phyloP scores from a whole-genome alignment of 2,888 invertebrate species.

The Ligdia adustata region DNA sequence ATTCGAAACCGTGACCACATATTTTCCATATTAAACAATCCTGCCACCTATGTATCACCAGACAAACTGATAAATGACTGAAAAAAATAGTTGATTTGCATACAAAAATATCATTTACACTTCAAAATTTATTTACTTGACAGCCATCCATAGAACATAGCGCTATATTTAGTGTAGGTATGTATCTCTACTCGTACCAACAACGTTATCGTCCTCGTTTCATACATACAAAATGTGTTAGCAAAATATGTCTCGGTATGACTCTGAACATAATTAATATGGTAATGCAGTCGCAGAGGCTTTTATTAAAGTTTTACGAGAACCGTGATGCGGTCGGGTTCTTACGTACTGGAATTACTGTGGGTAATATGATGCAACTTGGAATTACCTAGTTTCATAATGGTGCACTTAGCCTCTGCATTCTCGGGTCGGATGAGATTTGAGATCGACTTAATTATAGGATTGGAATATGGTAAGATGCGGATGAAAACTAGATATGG shows the following conservation, averaged over 20 bases:
- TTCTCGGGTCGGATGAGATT: not conserved
- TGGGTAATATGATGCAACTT: slow-evolving; percentile 36
- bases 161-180: too few relatives aligned
- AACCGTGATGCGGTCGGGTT: slow-evolving; percentile 25
- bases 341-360: slow-evolving; percentile 30
- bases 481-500: too few relatives aligned
- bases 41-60: too few relatives aligned
- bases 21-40: too few relatives aligned
- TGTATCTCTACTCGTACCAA: not conserved
- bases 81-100: too few relatives aligned
- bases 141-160: too few relatives aligned
- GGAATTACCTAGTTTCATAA: slow-evolving; percentile 38
- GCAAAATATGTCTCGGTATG: slow-evolving; percentile 18
- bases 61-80: too few relatives aligned
- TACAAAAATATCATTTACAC: too few relatives aligned
- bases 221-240: slow-evolving; percentile 13
- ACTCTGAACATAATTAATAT: slow-evolving; percentile 26
- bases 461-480: not conserved
- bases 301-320: slow-evolving; percentile 27
- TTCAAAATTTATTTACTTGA: too few relatives aligned
- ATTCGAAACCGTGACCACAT: too few relatives aligned
- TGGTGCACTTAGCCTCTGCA: slow-evolving; percentile 7
- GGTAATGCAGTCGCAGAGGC: slow-evolving; percentile 22
- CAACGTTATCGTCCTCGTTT: slow-evolving; percentile 1
- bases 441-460: not conserved